Conservation (phyloP, 2,113 vertebrate species). For the Eira barbara region DNA sequence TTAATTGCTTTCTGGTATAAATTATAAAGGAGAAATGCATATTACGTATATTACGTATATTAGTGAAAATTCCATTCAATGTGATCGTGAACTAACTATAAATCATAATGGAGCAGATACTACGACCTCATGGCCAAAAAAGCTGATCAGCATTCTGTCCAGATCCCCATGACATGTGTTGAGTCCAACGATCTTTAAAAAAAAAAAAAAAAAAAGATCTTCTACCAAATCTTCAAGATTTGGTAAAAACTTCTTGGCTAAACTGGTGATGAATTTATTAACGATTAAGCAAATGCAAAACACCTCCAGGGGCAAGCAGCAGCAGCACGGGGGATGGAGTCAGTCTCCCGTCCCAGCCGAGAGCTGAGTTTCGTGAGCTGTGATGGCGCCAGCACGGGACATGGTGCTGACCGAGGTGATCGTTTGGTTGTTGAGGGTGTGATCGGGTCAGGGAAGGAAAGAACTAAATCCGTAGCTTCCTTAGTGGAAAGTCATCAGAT, state of each 20-base stretch:
- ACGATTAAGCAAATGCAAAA: neutral
- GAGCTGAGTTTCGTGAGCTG: rapidly evolving
- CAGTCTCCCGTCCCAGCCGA: neutral
- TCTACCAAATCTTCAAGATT: too few relatives aligned
- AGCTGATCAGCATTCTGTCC: too few relatives aligned
- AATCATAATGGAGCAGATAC: neutral
- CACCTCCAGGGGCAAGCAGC: neutral
- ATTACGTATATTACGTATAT: neutral
- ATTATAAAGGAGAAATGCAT: neutral
- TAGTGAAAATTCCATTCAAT: neutral
- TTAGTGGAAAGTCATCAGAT: neutral
- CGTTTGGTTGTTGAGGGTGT: neutral
- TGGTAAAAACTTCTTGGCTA: neutral
- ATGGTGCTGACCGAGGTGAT: rapidly evolving
- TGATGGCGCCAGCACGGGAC: rapidly evolving
- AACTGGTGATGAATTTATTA: neutral
- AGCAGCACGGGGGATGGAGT: neutral
- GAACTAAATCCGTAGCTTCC: neutral
- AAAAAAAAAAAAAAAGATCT: neutral
- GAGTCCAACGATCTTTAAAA: neutral
- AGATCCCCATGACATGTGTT: neutral
- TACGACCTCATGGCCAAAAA: neutral
- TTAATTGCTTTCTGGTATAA: neutral
- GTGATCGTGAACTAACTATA: neutral
- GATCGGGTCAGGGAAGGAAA: neutral